These are phyloP conservation scores for Ophiodon elongatus DNA, from an alignment of 2,113 vertebrate genomes.

Conservation along the genomic window DNA sequence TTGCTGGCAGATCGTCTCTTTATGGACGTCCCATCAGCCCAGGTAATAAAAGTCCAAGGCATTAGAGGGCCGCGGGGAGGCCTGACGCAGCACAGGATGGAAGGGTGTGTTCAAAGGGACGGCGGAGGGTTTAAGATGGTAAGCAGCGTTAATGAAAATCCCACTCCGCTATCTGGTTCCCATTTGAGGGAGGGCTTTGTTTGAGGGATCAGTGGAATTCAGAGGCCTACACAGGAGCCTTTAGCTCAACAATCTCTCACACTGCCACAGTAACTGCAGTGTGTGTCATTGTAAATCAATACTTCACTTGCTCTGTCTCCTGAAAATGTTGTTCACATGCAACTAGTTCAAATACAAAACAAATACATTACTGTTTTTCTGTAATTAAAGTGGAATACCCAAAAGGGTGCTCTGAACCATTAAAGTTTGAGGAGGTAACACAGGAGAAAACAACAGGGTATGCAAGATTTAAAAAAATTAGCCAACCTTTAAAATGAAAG, in stretches of 20 bases:
- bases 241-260: slow-evolving; percentile 4
- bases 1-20: slow-evolving; percentile 65
- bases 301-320: neutral
- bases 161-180: slow-evolving; percentile 41
- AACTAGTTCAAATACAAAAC: neutral
- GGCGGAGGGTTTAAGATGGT: slow-evolving; percentile 32
- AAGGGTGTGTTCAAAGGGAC: slow-evolving; percentile 48
- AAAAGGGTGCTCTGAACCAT: neutral
- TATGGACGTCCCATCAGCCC: slow-evolving; percentile 60
- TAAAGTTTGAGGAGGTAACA: neutral
- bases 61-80: slow-evolving; percentile 46
- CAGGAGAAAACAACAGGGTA: neutral
- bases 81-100: slow-evolving; percentile 21
- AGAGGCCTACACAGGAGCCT: slow-evolving; percentile 6
- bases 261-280: neutral
- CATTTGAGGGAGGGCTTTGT: slow-evolving; percentile 57
- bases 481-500: no score
- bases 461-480: neutral
- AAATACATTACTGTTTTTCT: neutral
- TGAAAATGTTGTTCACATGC: neutral
- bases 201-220: slow-evolving; percentile 33
- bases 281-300: neutral
- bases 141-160: slow-evolving; percentile 58
- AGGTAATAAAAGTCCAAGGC: slow-evolving; percentile 65
- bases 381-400: neutral